Evolutionary conservation across 2,113 vertebrate species (phyloP).

Genomic region (Lagopus leucura): DNA sequence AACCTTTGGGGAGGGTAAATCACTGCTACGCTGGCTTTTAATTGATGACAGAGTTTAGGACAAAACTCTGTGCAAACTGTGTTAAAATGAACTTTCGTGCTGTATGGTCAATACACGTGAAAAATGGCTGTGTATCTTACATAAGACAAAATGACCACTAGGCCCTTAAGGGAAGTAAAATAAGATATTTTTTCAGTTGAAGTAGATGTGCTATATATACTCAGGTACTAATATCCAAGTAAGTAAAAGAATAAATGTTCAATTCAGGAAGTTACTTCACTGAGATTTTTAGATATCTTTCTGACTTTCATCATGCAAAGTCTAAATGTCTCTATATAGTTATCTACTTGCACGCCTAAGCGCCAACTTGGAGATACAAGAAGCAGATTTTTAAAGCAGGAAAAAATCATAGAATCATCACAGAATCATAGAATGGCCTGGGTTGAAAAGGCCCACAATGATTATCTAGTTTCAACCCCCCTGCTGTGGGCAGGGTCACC

Average conservation of each 20-base stretch:
- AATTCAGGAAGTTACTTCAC: neutral
- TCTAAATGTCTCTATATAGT: neutral
- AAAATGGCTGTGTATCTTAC: neutral
- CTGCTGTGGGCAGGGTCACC: no score
- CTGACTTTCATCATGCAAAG: neutral
- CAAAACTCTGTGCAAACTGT: neutral
- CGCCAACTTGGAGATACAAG: neutral
- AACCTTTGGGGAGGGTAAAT: neutral
- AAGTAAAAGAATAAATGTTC: neutral
- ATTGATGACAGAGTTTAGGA: accelerated
- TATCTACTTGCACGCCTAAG: neutral
- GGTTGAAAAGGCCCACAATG: no score
- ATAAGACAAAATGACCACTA: neutral
- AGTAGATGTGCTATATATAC: neutral
- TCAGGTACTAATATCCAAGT: neutral
- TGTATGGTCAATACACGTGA: neutral
- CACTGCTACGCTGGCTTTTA: neutral
- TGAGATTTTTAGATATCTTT: neutral
- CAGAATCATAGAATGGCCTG: no score
- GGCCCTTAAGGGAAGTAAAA: neutral
- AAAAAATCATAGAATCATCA: neutral
- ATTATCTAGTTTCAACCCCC: no score
- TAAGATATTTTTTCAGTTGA: neutral
- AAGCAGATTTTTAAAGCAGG: neutral
- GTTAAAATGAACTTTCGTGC: neutral